A percentile compares a stretch with the other conserved stretches of the same genome.
These are phyloP conservation scores for Tretioscincus oriximinensis DNA, from an alignment of 2,113 vertebrate species.

Conservation along the genomic window DNA sequence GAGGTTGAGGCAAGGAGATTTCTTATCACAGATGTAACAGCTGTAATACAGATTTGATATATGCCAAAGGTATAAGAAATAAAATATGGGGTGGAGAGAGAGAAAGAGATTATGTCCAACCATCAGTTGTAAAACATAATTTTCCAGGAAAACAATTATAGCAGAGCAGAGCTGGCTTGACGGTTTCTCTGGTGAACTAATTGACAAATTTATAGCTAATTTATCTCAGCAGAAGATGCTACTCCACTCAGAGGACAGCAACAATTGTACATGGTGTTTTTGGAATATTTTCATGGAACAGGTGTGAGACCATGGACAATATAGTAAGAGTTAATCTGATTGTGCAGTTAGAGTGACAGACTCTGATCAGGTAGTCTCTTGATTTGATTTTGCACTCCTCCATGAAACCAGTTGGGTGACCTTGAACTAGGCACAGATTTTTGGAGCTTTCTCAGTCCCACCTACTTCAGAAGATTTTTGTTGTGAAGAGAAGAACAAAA, in stretches of 20 bases:
- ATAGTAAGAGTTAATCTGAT: too few relatives aligned
- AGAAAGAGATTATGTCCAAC: not conserved
- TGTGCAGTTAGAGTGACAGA: too few relatives aligned
- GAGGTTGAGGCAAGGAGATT: not conserved
- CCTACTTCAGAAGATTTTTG: too few relatives aligned
- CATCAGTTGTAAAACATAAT: constrained; percentile 5
- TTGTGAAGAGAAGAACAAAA: too few relatives aligned
- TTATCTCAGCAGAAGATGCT: not conserved
- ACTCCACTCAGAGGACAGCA: not conserved
- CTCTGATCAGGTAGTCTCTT: too few relatives aligned
- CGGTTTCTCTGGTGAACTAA: not conserved
- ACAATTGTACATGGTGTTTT: not conserved
- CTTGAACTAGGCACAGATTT: too few relatives aligned
- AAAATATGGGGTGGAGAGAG: too few relatives aligned
- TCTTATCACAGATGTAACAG: not conserved
- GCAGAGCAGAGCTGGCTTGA: not conserved
- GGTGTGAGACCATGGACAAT: not conserved
- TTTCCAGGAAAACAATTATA: not conserved
- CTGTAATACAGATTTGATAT: not conserved
- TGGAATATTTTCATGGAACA: not conserved
- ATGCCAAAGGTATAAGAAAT: not conserved
- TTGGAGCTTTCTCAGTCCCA: too few relatives aligned
- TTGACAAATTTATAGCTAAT: not conserved
- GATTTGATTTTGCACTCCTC: too few relatives aligned
- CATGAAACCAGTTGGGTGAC: too few relatives aligned